phyloP scores from a whole-genome alignment of 2,888 invertebrate species.

The Pollenia amentaria region DNA sequence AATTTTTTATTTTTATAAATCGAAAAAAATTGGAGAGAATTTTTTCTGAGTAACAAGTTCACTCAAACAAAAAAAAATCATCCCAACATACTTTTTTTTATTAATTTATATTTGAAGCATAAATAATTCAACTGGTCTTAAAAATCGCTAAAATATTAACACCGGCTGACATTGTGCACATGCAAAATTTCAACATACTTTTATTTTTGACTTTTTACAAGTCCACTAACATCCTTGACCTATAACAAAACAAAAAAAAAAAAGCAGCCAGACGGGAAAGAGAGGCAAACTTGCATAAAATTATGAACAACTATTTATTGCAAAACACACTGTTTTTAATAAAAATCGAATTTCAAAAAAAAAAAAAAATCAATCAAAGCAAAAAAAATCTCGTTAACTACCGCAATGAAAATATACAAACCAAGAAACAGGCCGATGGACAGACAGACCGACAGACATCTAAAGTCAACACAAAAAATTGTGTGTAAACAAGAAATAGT shows the following conservation, averaged over 20 bases:
- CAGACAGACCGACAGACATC: neutral
- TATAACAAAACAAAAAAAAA: conserved; percentile 5
- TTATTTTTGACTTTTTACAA: neutral
- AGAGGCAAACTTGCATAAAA: conserved; percentile 30
- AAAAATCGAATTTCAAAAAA: neutral
- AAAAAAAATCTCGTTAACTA: conserved; percentile 1
- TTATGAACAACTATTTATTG: conserved; percentile 1
- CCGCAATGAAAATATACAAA: neutral
- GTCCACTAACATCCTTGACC: conserved; percentile 44
- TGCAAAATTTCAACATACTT: neutral
- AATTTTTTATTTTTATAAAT: no score
- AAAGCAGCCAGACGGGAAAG: conserved; percentile 37
- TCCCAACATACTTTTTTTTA: no score
- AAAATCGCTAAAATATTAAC: neutral
- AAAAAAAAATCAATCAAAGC: neutral
- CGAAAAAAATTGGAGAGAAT: no score
- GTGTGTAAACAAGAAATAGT: conserved; percentile 29
- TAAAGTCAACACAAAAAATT: neutral
- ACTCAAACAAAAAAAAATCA: no score
- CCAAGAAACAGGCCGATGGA: neutral
- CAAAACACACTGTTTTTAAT: neutral
- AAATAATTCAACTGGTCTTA: neutral
- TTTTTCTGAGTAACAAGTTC: no score
- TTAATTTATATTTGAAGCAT: neutral
- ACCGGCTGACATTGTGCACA: neutral